These are phyloP conservation scores for Dasysyrphus albostriatus DNA, from an alignment of 2,888 invertebrate species.

Conservation along the genomic window DNA sequence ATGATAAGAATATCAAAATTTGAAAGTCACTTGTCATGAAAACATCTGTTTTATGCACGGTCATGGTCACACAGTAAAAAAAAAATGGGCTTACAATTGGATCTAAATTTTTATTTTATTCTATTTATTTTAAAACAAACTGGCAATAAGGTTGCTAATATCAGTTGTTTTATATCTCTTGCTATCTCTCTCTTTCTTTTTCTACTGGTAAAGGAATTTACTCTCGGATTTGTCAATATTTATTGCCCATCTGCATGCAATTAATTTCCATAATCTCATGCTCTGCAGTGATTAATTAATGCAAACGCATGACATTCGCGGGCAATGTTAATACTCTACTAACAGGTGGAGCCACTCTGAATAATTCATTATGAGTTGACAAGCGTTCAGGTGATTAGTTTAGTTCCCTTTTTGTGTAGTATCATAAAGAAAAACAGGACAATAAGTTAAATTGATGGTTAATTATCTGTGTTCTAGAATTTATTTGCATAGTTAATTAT, in stretches of 20 bases:
- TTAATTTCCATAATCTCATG: conserved; percentile 70
- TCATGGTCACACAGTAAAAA: no score
- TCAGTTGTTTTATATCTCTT: no score
- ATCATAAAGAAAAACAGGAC: conserved; percentile 40
- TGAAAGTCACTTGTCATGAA: no score
- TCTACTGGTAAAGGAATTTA: conserved; percentile 8
- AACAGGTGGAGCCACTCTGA: conserved; percentile 68
- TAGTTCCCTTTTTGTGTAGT: not conserved
- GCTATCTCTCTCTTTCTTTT: not conserved
- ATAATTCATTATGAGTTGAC: conserved; percentile 69
- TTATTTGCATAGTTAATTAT: conserved; percentile 68
- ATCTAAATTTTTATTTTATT: no score
- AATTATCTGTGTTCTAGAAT: conserved; percentile 47
- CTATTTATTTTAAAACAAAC: no score
- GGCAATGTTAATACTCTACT: conserved; percentile 29
- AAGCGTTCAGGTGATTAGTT: conserved; percentile 62
- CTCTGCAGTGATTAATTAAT: conserved; percentile 63
- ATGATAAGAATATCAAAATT: no score
- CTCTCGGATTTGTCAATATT: conserved; percentile 47
- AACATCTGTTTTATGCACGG: no score
- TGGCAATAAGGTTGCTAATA: no score
- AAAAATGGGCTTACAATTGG: no score
- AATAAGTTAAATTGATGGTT: conserved; percentile 66
- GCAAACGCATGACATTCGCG: conserved; percentile 5
- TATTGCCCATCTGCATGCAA: conserved; percentile 70